A percentile compares a stretch with the other conserved stretches of the same genome.
Conservation (phyloP, 1,140 invertebrate genomes). For the Aphaenogaster floridana region DNA sequence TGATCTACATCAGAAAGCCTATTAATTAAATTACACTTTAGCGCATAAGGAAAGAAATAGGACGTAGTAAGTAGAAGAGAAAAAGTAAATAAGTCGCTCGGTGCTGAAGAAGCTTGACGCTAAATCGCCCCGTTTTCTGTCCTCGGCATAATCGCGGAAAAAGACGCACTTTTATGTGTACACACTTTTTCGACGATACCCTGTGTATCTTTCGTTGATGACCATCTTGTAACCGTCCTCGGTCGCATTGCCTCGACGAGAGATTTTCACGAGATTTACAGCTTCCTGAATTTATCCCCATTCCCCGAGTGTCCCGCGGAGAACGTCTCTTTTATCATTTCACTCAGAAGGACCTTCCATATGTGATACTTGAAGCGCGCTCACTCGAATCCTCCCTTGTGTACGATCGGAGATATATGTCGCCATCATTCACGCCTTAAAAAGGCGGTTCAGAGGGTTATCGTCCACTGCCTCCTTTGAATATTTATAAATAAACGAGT, state of each 20-base stretch:
- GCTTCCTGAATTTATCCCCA: constrained; percentile 67
- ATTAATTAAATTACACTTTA: constrained; percentile 41
- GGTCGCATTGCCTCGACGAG: constrained; percentile 14
- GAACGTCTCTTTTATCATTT: constrained; percentile 67
- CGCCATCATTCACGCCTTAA: constrained; percentile 9
- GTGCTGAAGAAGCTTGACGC: not conserved
- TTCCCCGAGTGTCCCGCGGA: constrained; percentile 40
- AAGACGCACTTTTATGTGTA: constrained; percentile 16
- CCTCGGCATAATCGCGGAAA: constrained; percentile 1
- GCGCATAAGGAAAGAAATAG: not conserved
- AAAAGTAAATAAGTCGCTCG: not conserved
- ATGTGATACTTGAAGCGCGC: constrained; percentile 19
- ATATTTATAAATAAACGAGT: constrained; percentile 33
- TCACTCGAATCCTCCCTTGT: not conserved
- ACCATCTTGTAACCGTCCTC: constrained; percentile 9
- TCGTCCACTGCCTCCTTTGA: not conserved
- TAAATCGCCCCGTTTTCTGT: not conserved
- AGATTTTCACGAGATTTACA: constrained; percentile 68
- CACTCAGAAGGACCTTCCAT: constrained; percentile 37
- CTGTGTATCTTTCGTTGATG: not conserved
- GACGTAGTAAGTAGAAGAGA: not conserved
- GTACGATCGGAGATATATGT: constrained; percentile 43
- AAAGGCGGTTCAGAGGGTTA: not conserved
- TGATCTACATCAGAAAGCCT: not conserved
- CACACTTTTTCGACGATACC: not conserved